phyloP scores from a whole-genome alignment of 2,797 vertebrate genomes.

The Peromyscus aztecus region DNA sequence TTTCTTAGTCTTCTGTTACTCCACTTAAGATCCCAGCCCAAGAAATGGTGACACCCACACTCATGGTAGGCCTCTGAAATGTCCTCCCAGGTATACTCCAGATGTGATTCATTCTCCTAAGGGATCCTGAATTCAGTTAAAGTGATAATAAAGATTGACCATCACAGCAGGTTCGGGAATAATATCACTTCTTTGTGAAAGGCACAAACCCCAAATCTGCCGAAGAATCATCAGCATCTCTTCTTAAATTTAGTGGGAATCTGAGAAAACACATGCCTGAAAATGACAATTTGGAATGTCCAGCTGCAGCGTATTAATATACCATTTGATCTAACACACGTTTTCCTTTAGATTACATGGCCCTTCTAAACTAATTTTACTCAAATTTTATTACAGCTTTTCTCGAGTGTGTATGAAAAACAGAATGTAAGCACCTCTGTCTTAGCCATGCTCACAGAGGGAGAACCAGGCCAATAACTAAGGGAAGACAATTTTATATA shows the following conservation, averaged over 20 bases:
- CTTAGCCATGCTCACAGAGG: not conserved
- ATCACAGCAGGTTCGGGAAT: not conserved
- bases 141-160: not conserved
- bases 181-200: not conserved
- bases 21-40: not conserved
- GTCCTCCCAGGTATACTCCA: not conserved
- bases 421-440: not conserved
- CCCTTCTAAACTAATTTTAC: slow-evolving; percentile 22
- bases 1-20: not conserved
- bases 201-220: not conserved
- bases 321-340: not conserved
- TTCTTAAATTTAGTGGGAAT: not conserved
- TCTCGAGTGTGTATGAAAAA: slow-evolving; percentile 20
- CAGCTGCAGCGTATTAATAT: not conserved
- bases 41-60: not conserved
- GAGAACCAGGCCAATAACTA: not conserved
- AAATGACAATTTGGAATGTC: not conserved
- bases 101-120: not conserved
- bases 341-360: slow-evolving; percentile 31
- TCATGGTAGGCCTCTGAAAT: not conserved
- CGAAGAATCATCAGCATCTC: not conserved
- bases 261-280: not conserved
- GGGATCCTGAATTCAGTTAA: not conserved
- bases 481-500: slow-evolving; percentile 2
- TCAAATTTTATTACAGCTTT: not conserved